phyloP scores from a whole-genome alignment of 2,113 vertebrate genomes.

The Parus major region DNA sequence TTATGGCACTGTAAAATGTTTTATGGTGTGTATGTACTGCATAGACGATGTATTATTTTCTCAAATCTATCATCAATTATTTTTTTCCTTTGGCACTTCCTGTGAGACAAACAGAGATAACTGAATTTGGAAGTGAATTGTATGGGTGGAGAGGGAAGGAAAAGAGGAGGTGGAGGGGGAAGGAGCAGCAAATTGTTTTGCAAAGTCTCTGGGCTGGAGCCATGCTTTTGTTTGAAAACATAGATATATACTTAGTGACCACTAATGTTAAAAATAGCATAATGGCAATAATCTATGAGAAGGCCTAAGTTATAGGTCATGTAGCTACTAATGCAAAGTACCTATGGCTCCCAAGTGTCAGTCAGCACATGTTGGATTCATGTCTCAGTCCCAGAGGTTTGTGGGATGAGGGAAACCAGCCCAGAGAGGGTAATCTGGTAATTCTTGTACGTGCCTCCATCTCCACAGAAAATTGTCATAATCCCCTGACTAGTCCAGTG shows the following conservation, averaged over 20 bases:
- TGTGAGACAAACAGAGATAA: not conserved
- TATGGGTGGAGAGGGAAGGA: constrained; percentile 45
- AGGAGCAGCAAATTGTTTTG: constrained; percentile 28
- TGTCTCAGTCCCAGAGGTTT: not conserved
- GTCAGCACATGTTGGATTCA: not conserved
- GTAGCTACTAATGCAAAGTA: not conserved
- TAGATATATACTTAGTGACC: not conserved
- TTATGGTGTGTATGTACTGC: not conserved
- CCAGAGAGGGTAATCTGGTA: not conserved
- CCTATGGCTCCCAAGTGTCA: not conserved
- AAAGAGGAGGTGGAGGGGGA: constrained; percentile 32
- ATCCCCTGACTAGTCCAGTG: not conserved
- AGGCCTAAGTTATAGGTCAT: not conserved
- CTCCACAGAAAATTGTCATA: not conserved
- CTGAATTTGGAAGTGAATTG: constrained; percentile 4
- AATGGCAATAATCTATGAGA: not conserved
- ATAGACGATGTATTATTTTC: not conserved
- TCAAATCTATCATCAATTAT: not conserved
- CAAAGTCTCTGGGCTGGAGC: constrained; percentile 10
- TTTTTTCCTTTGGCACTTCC: not conserved
- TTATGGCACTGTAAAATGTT: not conserved
- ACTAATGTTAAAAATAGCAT: not conserved
- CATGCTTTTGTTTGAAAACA: constrained; percentile 41
- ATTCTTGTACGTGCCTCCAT: not conserved
- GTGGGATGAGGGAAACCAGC: not conserved